Percentiles rank a stretch among this genome's conserved stretches.
Conservation (phyloP, 2,797 vertebrate genomes). For the Scyliorhinus canicula region DNA sequence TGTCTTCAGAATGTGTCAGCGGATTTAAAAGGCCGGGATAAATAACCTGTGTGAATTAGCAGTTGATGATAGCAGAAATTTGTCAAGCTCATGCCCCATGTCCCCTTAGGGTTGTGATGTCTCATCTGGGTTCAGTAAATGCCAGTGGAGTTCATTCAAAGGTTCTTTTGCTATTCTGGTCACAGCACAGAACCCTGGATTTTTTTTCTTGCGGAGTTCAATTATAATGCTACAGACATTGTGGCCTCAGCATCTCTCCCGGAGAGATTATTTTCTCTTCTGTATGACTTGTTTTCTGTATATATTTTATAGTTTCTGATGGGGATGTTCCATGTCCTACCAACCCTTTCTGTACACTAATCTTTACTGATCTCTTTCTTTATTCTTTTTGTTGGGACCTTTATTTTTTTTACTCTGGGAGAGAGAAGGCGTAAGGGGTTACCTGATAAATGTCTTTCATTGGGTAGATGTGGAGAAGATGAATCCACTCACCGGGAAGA, state of each 20-base stretch:
- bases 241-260: not conserved
- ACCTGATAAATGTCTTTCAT: not conserved
- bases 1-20: too few relatives aligned
- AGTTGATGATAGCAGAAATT: too few relatives aligned
- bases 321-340: not conserved
- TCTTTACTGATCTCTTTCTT: not conserved
- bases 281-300: not conserved
- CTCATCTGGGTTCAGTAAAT: not conserved
- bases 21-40: too few relatives aligned
- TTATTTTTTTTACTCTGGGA: too few relatives aligned
- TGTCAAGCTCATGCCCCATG: not conserved
- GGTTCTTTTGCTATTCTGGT: not conserved
- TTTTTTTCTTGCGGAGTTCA: not conserved
- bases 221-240: too few relatives aligned
- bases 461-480: not conserved
- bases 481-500: not conserved
- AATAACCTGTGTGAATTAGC: too few relatives aligned
- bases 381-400: not conserved
- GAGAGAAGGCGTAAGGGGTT: not conserved
- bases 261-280: not conserved
- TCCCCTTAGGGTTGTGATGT: not conserved
- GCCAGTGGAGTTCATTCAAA: not conserved
- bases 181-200: not conserved
- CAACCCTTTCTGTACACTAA: not conserved
- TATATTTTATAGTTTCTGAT: not conserved